These are phyloP conservation scores for Aphelenchoides avenae DNA, from an alignment of 1,140 invertebrate species.

Conservation along the genomic window DNA sequence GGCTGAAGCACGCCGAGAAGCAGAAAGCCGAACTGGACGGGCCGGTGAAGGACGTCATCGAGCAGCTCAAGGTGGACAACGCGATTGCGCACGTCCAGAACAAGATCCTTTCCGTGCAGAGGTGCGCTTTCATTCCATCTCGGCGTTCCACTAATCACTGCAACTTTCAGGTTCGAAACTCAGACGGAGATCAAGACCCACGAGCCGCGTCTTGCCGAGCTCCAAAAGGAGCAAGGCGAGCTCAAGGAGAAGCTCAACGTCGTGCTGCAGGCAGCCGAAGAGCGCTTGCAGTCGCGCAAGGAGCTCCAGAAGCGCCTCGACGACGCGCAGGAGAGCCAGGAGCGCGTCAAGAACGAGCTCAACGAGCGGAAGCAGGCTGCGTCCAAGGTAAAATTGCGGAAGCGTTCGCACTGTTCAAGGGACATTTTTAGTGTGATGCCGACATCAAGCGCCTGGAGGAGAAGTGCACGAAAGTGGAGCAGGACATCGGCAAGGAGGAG, in stretches of 20 bases:
- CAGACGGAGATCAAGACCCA: too few relatives aligned
- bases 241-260: conserved; percentile 10
- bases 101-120: conserved; percentile 33
- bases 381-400: conserved; percentile 4
- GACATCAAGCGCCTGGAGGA: conserved; percentile 33
- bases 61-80: conserved; percentile 44
- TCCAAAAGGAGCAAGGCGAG: conserved; percentile 24
- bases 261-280: conserved; percentile 2
- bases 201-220: conserved; percentile 11
- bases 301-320: conserved; percentile 30
- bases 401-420: conserved; percentile 19
- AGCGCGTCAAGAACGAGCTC: conserved; percentile 14
- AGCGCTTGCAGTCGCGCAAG: conserved; percentile 28
- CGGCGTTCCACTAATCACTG: neutral
- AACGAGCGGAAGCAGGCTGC: conserved; percentile 19
- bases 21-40: conserved; percentile 79
- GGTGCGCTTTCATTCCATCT: too few relatives aligned
- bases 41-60: conserved; percentile 66
- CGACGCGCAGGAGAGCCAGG: conserved; percentile 28
- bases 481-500: conserved; percentile 23
- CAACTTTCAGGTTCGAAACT: too few relatives aligned
- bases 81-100: conserved; percentile 26
- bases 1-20: conserved; percentile 80
- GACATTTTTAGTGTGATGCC: conserved; percentile 21
- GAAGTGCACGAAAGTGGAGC: conserved; percentile 26